These are phyloP conservation scores for Cinclus mexicanus DNA, from an alignment of 2,113 vertebrate species.

Conservation along the genomic window DNA sequence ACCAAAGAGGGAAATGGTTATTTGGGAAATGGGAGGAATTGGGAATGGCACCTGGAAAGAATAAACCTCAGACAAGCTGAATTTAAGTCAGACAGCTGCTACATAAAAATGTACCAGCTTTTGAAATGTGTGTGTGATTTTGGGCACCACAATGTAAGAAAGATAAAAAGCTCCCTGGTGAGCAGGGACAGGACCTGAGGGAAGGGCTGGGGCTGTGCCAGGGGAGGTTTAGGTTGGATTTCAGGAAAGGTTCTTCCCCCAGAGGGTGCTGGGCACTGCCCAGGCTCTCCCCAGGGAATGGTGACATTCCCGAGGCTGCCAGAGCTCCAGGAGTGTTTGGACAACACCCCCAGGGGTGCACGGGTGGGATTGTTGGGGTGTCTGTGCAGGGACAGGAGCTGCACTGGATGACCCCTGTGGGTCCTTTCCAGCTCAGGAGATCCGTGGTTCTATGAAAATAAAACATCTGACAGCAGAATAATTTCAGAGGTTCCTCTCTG, in stretches of 20 bases:
- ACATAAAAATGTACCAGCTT: neutral
- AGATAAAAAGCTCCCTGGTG: neutral
- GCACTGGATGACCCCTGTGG: fast-evolving
- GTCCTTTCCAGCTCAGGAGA: neutral
- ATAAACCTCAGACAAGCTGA: neutral
- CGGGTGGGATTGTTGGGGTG: neutral
- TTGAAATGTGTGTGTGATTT: neutral
- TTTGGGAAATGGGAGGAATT: neutral
- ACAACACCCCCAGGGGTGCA: neutral
- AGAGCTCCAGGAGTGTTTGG: neutral
- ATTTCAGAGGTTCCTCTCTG: neutral
- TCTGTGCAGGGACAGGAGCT: fast-evolving
- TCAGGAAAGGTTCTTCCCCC: neutral
- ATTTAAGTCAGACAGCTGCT: neutral
- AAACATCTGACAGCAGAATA: neutral
- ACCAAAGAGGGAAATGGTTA: neutral
- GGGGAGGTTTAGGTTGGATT: fast-evolving
- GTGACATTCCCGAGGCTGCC: neutral
- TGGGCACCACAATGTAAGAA: neutral
- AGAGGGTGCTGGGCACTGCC: neutral
- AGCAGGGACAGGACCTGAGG: neutral
- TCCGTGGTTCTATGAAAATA: neutral
- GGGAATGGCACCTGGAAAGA: neutral
- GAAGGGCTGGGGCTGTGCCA: fast-evolving
- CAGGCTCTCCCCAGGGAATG: neutral